Percentiles rank a stretch among this genome's conserved stretches.
These are phyloP conservation scores for Scytalopus superciliaris DNA, from an alignment of 2,113 vertebrate genomes.

Conservation along the genomic window DNA sequence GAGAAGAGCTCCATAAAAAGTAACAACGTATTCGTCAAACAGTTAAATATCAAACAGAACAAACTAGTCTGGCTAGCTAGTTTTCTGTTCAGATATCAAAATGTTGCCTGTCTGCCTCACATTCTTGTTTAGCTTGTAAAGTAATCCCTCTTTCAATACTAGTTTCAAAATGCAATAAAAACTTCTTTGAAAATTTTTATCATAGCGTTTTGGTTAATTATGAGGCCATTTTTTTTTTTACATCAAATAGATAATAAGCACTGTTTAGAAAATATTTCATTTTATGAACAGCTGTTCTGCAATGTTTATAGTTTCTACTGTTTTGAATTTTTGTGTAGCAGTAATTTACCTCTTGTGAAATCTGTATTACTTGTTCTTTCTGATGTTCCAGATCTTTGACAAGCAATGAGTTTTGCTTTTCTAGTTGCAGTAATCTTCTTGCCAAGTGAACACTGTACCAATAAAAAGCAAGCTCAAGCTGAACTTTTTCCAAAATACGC, in stretches of 20 bases:
- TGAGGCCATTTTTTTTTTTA: constrained; percentile 9
- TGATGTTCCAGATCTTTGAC: constrained; percentile 88
- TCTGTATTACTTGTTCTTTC: constrained; percentile 79
- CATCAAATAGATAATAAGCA: constrained; percentile 43
- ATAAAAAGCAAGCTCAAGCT: constrained; percentile 49
- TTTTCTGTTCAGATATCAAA: constrained; percentile 58
- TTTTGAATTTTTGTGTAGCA: constrained; percentile 24
- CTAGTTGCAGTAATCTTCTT: constrained; percentile 91
- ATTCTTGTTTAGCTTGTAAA: constrained; percentile 64
- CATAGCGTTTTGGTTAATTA: constrained; percentile 29
- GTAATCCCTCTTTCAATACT: constrained; percentile 64
- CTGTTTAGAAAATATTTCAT: constrained; percentile 45
- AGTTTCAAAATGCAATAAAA: constrained; percentile 50
- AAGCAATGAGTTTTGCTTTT: constrained; percentile 90
- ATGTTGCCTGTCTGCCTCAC: constrained; percentile 32
- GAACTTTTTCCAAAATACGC: constrained; percentile 39
- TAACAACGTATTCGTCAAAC: not conserved
- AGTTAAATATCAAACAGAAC: constrained; percentile 46
- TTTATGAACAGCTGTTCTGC: constrained; percentile 31
- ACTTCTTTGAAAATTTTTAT: constrained; percentile 50
- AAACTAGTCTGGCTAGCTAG: constrained; percentile 57
- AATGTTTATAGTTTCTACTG: constrained; percentile 1
- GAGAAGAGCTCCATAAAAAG: constrained; percentile 16
- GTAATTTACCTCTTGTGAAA: constrained; percentile 88
- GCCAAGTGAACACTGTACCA: constrained; percentile 92